Conservation (phyloP, 2,888 invertebrate species). For the Drosophila barbarae region DNA sequence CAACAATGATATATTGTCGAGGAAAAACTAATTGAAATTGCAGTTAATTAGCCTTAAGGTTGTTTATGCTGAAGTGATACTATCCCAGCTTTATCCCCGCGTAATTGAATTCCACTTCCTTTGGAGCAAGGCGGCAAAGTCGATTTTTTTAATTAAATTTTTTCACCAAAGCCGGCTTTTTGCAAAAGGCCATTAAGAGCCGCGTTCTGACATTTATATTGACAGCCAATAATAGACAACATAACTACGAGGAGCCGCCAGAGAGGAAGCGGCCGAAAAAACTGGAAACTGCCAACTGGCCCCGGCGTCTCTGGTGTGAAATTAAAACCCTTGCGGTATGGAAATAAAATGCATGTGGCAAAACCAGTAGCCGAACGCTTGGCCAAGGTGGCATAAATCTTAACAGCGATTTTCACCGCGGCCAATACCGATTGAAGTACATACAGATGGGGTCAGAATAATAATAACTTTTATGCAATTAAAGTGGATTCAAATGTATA, state of each 20-base stretch:
- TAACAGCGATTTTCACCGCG: slow-evolving; percentile 61
- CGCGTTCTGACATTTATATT: slow-evolving; percentile 74
- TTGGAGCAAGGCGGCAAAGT: slow-evolving; percentile 10
- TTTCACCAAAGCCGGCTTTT: slow-evolving; percentile 49
- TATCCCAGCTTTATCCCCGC: slow-evolving; percentile 11
- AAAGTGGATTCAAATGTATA: background rate
- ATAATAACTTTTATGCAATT: background rate
- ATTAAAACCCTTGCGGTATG: slow-evolving; percentile 57
- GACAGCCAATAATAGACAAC: slow-evolving; percentile 75
- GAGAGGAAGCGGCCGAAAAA: slow-evolving; percentile 44
- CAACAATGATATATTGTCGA: slow-evolving; percentile 29
- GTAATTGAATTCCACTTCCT: slow-evolving; percentile 63
- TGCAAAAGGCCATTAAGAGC: slow-evolving; percentile 60
- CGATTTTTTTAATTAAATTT: slow-evolving; percentile 45
- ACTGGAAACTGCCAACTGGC: slow-evolving; percentile 36
- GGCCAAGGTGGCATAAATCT: slow-evolving; percentile 69
- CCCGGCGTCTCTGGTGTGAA: slow-evolving; percentile 52
- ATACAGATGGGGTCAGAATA: slow-evolving; percentile 1
- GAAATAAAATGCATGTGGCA: slow-evolving; percentile 37
- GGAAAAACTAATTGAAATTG: slow-evolving; percentile 44
- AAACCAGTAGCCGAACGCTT: slow-evolving; percentile 65
- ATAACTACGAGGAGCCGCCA: slow-evolving; percentile 58
- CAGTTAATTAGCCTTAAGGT: slow-evolving; percentile 42
- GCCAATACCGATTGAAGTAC: slow-evolving; percentile 45
- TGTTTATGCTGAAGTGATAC: slow-evolving; percentile 21